Conservation (phyloP, 2,797 vertebrate species). For the Bovichtus diacanthus region DNA sequence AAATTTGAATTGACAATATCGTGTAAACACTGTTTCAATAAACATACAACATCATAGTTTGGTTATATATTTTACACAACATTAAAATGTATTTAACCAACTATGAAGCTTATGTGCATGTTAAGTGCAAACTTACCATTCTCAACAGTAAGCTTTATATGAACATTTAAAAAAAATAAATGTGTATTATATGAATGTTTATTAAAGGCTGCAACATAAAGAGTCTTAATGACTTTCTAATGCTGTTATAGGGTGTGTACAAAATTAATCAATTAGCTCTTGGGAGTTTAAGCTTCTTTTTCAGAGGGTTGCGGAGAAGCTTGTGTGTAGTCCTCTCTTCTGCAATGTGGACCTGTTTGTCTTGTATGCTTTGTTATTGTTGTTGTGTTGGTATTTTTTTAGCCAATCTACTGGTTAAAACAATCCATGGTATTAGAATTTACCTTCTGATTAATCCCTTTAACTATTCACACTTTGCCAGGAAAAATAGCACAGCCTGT, state of each 20-base stretch:
- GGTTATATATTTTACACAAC: background rate
- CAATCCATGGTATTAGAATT: background rate
- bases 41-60: background rate
- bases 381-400: background rate
- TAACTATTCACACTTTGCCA: background rate
- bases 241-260: background rate
- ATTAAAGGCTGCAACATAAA: background rate
- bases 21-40: slow-evolving; percentile 14
- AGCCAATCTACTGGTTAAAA: background rate
- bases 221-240: background rate
- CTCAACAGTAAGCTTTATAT: background rate
- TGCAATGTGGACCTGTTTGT: background rate
- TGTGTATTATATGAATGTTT: slow-evolving; percentile 7
- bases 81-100: background rate
- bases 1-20: background rate
- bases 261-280: background rate
- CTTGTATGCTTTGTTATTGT: background rate
- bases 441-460: background rate
- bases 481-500: background rate
- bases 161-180: slow-evolving; percentile 48
- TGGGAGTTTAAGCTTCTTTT: background rate
- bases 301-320: background rate
- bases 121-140: background rate
- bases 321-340: background rate
- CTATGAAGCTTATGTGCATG: background rate